phyloP scores from a whole-genome alignment of 2,888 invertebrate species.

The Camptogramma bilineatum region DNA sequence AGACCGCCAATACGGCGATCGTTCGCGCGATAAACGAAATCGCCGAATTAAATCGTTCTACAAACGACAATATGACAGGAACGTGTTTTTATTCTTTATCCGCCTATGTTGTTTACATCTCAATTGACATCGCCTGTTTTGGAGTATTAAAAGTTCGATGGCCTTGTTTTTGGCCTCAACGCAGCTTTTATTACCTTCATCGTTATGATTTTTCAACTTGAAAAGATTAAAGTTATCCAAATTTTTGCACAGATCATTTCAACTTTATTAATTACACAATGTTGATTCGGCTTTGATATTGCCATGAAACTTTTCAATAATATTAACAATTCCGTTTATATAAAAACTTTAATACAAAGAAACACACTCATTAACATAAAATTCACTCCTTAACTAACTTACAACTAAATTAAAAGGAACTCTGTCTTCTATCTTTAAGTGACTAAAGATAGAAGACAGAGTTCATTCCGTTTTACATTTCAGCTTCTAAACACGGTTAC shows the following conservation, averaged over 20 bases:
- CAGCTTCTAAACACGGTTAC: not conserved
- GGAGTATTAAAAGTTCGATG: constrained; percentile 22
- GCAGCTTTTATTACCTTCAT: constrained; percentile 5
- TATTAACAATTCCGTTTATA: too few relatives aligned
- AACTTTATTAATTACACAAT: not conserved
- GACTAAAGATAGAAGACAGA: too few relatives aligned
- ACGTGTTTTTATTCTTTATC: constrained; percentile 30
- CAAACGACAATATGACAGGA: constrained; percentile 39
- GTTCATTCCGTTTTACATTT: not conserved
- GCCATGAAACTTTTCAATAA: too few relatives aligned
- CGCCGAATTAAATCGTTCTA: constrained; percentile 42
- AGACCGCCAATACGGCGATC: constrained; percentile 40
- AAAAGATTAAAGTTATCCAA: not conserved
- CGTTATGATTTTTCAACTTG: constrained; percentile 1
- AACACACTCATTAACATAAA: too few relatives aligned
- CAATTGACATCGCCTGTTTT: constrained; percentile 30
- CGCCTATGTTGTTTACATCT: constrained; percentile 40
- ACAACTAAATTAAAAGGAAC: too few relatives aligned
- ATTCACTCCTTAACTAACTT: too few relatives aligned
- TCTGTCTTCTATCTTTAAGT: too few relatives aligned
- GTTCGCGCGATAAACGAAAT: constrained; percentile 38
- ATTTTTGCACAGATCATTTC: too few relatives aligned
- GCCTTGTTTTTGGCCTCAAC: constrained; percentile 5
- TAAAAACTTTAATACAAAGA: too few relatives aligned
- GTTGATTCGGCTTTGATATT: too few relatives aligned